Evolutionary conservation across 2,113 vertebrate species (phyloP), one percentile per base, ranked within the genome.

Genomic region (Cochlearius cochlearius): DNA sequence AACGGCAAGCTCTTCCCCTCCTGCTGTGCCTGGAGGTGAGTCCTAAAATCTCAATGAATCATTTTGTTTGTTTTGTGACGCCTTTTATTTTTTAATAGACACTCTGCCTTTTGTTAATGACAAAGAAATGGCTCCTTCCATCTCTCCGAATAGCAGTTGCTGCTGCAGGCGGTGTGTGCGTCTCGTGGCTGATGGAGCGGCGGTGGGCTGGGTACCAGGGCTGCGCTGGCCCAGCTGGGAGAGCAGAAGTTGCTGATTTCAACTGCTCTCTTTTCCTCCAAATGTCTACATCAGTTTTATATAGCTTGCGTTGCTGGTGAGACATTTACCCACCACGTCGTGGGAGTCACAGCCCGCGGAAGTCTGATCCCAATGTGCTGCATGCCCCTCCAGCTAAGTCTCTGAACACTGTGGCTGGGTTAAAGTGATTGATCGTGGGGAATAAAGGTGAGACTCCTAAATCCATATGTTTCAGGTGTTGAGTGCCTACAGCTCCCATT

Each of bases 21-120:
- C 96, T 7, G 80, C 94, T 96, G 94, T 87, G 92, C 56, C 82
- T 94, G 90, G 94, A 97, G 95, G 94, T 96, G 92, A 97, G 94
- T 95, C 90, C 83, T 96, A 95, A 97, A 97, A 95, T 97, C 83
- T 84, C 88, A 94, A 78, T 96, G 94, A 96, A 92, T 95, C 68
- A 68, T 94, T 95, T 79, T 95, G 83, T 94, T 96, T 96, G 94
- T 75, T 94, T 94, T 92, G 94, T 58, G 85, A 56, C 0, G 62
- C 58, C 81, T 95, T 96, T 96, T 94, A 86, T 95, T 96, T 95
- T 96, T 91, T 86, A 91, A 81, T 67, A 91, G 94, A 91, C 84
- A 73, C 66, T 95, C 32, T 89, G 86, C 73, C 91, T 95, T 97
- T 95, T 97, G 74, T 92, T 87, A 91, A 85, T 58, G 89, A 90